Evolutionary conservation across 2,888 invertebrate genomes (phyloP).

Genomic region (Uropetala carovei): DNA sequence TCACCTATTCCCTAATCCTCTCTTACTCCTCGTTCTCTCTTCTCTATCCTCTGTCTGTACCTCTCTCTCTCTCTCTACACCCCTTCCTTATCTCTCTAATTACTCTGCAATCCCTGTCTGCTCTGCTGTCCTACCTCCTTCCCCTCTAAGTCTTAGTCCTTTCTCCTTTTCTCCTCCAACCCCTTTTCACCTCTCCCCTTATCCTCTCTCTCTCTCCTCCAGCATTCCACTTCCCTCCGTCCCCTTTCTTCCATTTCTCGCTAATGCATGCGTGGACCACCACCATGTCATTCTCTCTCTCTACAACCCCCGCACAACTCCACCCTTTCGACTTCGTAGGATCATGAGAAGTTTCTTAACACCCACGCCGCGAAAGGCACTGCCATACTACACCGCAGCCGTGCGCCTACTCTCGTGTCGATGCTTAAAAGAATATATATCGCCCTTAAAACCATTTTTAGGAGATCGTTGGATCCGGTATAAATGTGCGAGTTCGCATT

Average conservation of each 20-base stretch:
- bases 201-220: background rate
- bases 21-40: too few relatives aligned
- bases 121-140: too few relatives aligned
- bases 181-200: background rate
- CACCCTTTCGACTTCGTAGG: background rate
- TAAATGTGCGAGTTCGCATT: too few relatives aligned
- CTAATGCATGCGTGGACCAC: constrained; percentile 17
- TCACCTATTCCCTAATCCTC: background rate
- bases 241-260: background rate
- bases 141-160: background rate
- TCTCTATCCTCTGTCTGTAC: too few relatives aligned
- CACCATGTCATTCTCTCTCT: background rate
- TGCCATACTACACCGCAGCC: background rate
- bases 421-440: background rate
- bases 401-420: background rate
- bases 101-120: too few relatives aligned
- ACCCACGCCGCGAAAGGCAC: background rate
- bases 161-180: background rate
- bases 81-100: too few relatives aligned
- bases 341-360: background rate
- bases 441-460: background rate
- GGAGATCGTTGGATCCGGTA: background rate
- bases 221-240: background rate
- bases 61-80: too few relatives aligned
- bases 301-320: background rate